These are phyloP conservation scores for Scotopteryx bipunctaria DNA, from an alignment of 2,888 invertebrate genomes.

Conservation along the genomic window DNA sequence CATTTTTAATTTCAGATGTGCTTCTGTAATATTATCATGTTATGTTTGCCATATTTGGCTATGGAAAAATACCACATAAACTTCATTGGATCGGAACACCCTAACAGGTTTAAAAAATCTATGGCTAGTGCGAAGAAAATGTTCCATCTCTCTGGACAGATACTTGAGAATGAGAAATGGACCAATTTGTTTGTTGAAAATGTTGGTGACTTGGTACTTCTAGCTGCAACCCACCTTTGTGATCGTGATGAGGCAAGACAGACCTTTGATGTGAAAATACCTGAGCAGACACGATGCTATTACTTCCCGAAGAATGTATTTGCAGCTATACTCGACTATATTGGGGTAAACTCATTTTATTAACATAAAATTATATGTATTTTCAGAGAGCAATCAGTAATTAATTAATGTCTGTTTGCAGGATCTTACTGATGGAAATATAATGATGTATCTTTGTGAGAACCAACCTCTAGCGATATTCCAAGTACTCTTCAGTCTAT, in stretches of 20 bases:
- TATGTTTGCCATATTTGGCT: conserved; percentile 70
- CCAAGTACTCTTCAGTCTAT: conserved; percentile 76
- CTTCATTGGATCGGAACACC: conserved; percentile 41
- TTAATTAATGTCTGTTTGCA: conserved; percentile 35
- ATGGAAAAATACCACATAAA: conserved; percentile 59
- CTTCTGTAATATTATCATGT: conserved; percentile 62
- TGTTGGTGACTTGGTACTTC: conserved; percentile 64
- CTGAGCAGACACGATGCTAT: conserved; percentile 58
- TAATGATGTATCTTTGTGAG: conserved; percentile 67
- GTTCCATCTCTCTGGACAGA: conserved; percentile 58
- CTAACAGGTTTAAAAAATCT: conserved; percentile 40
- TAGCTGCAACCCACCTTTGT: conserved; percentile 57
- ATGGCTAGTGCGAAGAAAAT: conserved; percentile 53
- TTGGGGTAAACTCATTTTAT: conserved; percentile 59
- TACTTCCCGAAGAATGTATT: conserved; percentile 67
- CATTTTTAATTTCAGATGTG: conserved; percentile 55
- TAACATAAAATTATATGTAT: not conserved
- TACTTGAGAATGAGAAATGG: conserved; percentile 62
- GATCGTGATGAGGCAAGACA: conserved; percentile 60
- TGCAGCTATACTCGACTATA: conserved; percentile 64
- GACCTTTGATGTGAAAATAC: conserved; percentile 54
- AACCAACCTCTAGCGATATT: conserved; percentile 79
- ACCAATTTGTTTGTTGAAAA: conserved; percentile 67
- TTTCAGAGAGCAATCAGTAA: not conserved
- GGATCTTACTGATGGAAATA: conserved; percentile 62